A percentile compares a stretch with the other conserved stretches of the same genome.
Conservation (phyloP, 1,140 invertebrate species). For the Neuroterus valhalla region DNA sequence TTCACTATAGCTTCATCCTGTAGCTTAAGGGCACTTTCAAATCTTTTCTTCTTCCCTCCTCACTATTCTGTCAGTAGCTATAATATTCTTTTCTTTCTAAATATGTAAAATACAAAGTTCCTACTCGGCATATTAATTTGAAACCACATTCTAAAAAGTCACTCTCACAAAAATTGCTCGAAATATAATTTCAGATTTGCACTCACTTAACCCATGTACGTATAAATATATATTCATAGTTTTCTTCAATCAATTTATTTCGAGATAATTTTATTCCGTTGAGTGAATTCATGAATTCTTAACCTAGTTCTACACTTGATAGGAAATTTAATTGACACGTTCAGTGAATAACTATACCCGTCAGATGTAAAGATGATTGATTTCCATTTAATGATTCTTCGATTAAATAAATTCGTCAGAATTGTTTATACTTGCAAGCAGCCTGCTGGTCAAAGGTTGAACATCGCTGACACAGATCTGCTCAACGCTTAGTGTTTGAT, state of each 20-base stretch:
- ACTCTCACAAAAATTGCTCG: no score
- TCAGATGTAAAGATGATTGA: not conserved
- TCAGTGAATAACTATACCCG: not conserved
- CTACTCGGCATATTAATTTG: no score
- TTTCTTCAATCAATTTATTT: no score
- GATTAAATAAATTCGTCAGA: conserved; percentile 10
- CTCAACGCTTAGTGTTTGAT: conserved; percentile 3
- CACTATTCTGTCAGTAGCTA: not conserved
- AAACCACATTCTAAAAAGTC: no score
- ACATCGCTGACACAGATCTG: conserved; percentile 28
- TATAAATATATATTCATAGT: no score
- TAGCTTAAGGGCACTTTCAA: conserved; percentile 30
- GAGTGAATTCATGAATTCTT: no score
- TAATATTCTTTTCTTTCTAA: not conserved
- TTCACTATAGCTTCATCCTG: conserved; percentile 3
- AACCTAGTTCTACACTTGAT: not conserved
- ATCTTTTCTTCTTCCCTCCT: conserved; percentile 6
- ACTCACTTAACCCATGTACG: no score
- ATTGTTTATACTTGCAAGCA: not conserved
- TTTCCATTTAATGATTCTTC: conserved; percentile 19
- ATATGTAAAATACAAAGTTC: not conserved
- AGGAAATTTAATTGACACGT: not conserved
- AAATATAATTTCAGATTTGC: no score
- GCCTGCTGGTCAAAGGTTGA: conserved; percentile 22
- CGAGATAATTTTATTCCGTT: no score